These are phyloP conservation scores for Zeuzera pyrina DNA, from an alignment of 2,888 invertebrate species.

Conservation along the genomic window DNA sequence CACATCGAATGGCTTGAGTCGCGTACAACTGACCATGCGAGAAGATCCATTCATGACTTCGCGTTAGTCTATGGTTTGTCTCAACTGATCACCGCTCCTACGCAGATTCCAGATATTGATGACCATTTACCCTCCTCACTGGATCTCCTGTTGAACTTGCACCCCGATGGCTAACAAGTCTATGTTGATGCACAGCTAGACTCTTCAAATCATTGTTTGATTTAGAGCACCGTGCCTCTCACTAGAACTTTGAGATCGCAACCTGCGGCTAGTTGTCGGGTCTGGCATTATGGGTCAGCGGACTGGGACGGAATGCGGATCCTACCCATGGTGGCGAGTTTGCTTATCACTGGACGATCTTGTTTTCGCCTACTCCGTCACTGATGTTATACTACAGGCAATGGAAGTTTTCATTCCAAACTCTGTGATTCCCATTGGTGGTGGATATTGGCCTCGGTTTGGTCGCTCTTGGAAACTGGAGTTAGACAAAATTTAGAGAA, in stretches of 20 bases:
- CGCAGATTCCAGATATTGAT: background rate
- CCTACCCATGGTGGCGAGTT: too few relatives aligned
- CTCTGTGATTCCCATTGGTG: slow-evolving; percentile 4
- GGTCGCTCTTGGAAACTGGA: background rate
- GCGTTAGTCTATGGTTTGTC: background rate
- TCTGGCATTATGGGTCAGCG: too few relatives aligned
- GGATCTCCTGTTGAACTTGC: too few relatives aligned
- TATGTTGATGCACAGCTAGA: slow-evolving; percentile 10
- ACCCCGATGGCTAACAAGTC: slow-evolving; percentile 4
- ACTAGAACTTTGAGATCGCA: too few relatives aligned
- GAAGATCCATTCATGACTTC: background rate
- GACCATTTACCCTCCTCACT: background rate
- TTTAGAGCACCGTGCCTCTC: too few relatives aligned
- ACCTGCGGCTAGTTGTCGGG: too few relatives aligned
- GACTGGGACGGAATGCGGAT: too few relatives aligned
- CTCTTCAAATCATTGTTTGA: too few relatives aligned
- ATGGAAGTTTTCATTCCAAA: slow-evolving; percentile 10
- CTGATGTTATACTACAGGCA: slow-evolving; percentile 7
- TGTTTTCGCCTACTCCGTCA: slow-evolving; percentile 10
- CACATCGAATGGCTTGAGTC: too few relatives aligned
- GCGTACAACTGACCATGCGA: too few relatives aligned
- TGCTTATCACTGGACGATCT: too few relatives aligned
- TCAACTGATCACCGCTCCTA: background rate
- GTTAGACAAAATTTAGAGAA: too few relatives aligned
- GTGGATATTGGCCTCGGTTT: slow-evolving; percentile 3